Base-by-base conservation (phyloP, 2,888 invertebrate species). In the Scotopteryx bipunctaria region DNA sequence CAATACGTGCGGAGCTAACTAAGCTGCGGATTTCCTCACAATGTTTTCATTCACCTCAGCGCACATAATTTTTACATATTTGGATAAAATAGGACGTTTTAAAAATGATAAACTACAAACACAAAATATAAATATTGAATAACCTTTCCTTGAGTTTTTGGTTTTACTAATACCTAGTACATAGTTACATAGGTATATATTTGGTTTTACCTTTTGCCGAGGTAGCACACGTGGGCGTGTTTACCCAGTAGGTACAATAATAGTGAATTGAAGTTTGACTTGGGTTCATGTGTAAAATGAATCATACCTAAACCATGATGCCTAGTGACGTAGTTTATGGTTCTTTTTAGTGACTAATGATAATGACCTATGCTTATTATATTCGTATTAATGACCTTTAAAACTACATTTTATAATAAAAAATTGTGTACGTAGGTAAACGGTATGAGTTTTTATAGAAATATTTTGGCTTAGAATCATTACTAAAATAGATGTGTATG, bases 181-280 rank as follows among this genome's bases (percentile, higher is more conserved):
- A n/a, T n/a, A 25, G 19, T 19, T 19, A n/a, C n/a, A n/a, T n/a
- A n/a, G n/a, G n/a, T n/a, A n/a, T n/a, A n/a, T n/a, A n/a, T n/a
- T n/a, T n/a, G 42, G 44, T 17, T 47, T 47, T 47, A 40, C 46
- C 40, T 43, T 41, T 41, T 44, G 13, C 35, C 41, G 40, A 40
- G 43, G 42, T 36, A 47, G 41, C 23, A 19, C 11, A 25, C 32
- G 32, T 50, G 40, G 50, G 48, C 46, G 57, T 54, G 63, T 61
- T 59, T 61, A 61, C 36, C 33, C 33, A 40, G 33, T 4, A 38
- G n/a, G n/a, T n/a, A n/a, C n/a, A n/a, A n/a, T 16, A 9, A 23
- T 46, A 15, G 3, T 15, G 2, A 6, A 27, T 14, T 19, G 16
- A 17, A 47, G 19, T 47, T 41, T 33, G 19, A 35, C 33, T 47